Conservation (phyloP, 1,140 invertebrate species). For the Camponotus pennsylvanicus region DNA sequence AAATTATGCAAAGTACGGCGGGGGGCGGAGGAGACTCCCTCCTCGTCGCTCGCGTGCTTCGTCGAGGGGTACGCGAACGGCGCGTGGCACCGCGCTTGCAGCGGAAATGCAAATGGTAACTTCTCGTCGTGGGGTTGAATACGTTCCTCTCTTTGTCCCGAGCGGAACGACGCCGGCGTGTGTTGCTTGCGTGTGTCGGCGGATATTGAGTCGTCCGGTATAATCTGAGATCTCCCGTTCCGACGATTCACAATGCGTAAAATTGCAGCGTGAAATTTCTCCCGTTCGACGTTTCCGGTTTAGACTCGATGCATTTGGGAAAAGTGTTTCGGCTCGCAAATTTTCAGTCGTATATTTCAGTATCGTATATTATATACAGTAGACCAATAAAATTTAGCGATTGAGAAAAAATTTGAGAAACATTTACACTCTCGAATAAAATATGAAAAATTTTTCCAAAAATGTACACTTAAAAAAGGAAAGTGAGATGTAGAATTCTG, state of each 20-base stretch:
- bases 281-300: not conserved
- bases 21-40: slow-evolving; percentile 63
- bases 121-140: slow-evolving; percentile 65
- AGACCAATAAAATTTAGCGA: not conserved
- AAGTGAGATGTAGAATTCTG: not conserved
- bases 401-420: not conserved
- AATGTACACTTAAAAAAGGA: not conserved
- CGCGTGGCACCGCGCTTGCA: slow-evolving; percentile 49
- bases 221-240: slow-evolving; percentile 32
- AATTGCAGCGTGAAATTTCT: not conserved
- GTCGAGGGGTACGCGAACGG: slow-evolving; percentile 68
- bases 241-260: not conserved
- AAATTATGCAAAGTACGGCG: slow-evolving; percentile 82
- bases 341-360: not conserved
- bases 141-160: slow-evolving; percentile 47
- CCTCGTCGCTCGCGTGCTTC: slow-evolving; percentile 54
- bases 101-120: slow-evolving; percentile 80
- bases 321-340: not conserved
- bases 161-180: not conserved
- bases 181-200: slow-evolving; percentile 20
- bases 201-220: slow-evolving; percentile 47
- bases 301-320: not conserved
- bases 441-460: not conserved
- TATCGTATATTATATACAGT: not conserved
- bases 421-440: not conserved